A percentile compares a stretch with the other conserved stretches of the same genome.
These are phyloP conservation scores for Ceriagrion tenellum DNA, from an alignment of 2,888 invertebrate genomes.

Conservation along the genomic window DNA sequence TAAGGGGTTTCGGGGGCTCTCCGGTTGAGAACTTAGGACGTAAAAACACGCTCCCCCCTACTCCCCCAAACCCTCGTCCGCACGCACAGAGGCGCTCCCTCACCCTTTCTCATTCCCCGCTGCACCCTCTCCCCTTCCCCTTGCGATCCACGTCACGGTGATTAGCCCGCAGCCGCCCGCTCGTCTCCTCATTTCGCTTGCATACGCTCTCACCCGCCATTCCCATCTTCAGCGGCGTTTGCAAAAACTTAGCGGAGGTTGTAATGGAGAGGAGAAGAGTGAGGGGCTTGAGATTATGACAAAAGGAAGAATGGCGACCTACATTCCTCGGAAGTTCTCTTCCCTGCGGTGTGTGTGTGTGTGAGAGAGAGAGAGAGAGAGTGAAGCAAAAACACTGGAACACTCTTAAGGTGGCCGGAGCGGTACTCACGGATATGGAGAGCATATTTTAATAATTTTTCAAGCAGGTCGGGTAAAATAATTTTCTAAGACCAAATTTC, in stretches of 20 bases:
- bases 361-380: too few species aligned
- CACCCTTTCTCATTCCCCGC: neutral
- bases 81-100: too few species aligned
- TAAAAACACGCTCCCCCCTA: neutral
- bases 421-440: too few species aligned
- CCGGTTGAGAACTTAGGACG: neutral
- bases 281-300: neutral
- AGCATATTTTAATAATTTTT: too few species aligned
- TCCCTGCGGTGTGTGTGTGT: neutral
- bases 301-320: slow-evolving; percentile 22
- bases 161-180: neutral
- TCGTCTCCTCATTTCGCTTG: neutral
- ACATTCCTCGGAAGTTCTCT: neutral
- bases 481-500: too few species aligned
- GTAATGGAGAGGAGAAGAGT: neutral
- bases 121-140: neutral
- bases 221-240: neutral
- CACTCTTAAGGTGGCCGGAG: too few species aligned
- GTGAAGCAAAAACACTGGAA: too few species aligned
- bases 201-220: neutral
- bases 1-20: too few species aligned
- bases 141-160: neutral
- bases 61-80: neutral
- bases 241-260: neutral
- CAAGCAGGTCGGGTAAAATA: too few species aligned